Base-by-base conservation (phyloP, 1,140 invertebrate genomes). In the Musca vetustissima region DNA sequence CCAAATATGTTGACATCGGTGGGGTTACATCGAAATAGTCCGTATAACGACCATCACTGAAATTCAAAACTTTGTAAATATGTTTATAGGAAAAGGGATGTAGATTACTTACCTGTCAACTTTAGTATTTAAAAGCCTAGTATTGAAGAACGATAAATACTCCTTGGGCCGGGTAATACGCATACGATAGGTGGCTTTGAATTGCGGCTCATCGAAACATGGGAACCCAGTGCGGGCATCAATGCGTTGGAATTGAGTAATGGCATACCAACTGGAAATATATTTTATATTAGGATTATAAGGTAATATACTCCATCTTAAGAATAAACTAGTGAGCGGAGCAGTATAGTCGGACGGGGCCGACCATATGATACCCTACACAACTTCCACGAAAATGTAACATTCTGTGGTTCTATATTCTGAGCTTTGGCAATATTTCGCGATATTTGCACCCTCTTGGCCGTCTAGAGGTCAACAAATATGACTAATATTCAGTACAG, bases 131-230 rank as follows among this genome's bases (percentile, higher is more conserved):
- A 52, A 61, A 4, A 78, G 24, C 28, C 70, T 71, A 0, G 78
- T 79, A 53, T 91, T 91, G 14, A 84, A 86, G 2, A 89, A 84
- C 0, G 85, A 85, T 1, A 73, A 83, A 68, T 89, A 87, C 6
- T 84, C 76, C 0, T 50, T 70, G 1, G 86, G 86, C 28, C 84
- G 86, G 0, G 88, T 87, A 2, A 96, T 79, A 1, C 86, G 87
- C 2, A 95, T 75, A 24, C 81, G 86, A 75, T 94, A 97, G 1
- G 84, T 87, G 3, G 94, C 91, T 80, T 96, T 97, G 57, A 96
- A 87, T 0, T 89, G 87, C 0, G 94, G 93, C 75, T 97, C 95
- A 79, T 97, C 95, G 78, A 95, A 94, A 80, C 94, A 96, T 0
- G 95, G 95, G 74, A 97, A 96, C 0, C 94, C 92, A 49, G 89